Conservation (phyloP, 2,113 vertebrate genomes). For the Pelmatolapia mariae region DNA sequence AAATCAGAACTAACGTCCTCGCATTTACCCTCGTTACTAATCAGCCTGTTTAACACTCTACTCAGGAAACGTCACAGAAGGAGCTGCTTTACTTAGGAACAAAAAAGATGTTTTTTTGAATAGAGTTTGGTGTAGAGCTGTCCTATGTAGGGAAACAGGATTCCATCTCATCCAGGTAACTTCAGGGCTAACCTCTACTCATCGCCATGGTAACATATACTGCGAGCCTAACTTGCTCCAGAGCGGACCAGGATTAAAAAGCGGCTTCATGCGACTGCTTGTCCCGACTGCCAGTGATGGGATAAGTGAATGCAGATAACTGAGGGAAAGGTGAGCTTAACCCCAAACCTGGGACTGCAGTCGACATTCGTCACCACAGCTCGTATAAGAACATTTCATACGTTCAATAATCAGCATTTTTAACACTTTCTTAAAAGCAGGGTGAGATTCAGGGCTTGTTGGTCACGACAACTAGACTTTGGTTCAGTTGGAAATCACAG, state of each 20-base stretch:
- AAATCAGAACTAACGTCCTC: not conserved
- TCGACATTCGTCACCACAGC: not conserved
- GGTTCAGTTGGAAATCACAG: not conserved
- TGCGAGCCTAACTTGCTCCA: not conserved
- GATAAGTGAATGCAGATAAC: not conserved
- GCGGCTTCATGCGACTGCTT: not conserved
- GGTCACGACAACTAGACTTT: fast-evolving
- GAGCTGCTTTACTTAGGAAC: not conserved
- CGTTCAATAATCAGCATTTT: not conserved
- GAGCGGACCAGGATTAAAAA: not conserved
- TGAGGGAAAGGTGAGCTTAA: not conserved
- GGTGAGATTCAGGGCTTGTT: not conserved
- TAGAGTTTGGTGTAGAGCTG: not conserved
- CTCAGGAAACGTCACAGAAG: not conserved
- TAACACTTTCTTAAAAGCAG: not conserved
- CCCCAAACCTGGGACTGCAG: not conserved
- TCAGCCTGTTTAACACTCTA: not conserved
- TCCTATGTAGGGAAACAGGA: not conserved
- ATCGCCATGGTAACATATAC: not conserved
- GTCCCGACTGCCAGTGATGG: not conserved
- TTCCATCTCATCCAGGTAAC: not conserved
- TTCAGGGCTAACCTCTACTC: not conserved
- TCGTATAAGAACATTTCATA: not conserved
- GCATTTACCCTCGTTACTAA: not conserved
- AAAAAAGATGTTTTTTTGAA: fast-evolving